phyloP scores from a whole-genome alignment of 2,797 vertebrate species.

The Chiloscyllium punctatum region DNA sequence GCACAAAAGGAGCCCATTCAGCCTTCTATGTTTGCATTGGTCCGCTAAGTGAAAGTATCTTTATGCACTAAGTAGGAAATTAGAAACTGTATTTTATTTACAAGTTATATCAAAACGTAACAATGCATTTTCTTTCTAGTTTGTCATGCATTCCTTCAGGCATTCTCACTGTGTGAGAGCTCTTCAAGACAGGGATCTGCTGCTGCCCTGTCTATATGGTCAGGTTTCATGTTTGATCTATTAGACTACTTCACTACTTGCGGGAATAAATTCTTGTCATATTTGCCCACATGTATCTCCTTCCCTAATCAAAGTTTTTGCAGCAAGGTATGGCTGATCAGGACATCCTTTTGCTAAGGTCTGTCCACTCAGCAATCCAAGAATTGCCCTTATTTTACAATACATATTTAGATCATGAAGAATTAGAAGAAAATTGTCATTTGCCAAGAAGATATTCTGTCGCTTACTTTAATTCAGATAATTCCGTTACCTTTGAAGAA shows the following conservation, averaged over 20 bases:
- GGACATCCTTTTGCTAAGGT: background rate
- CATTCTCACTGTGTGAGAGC: background rate
- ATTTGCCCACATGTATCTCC: background rate
- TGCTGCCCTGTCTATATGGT: background rate
- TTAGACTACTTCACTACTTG: background rate
- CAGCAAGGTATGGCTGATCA: background rate
- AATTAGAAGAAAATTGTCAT: background rate
- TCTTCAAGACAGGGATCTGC: background rate
- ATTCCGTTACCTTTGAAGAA: background rate
- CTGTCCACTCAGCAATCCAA: background rate
- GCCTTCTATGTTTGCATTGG: too few species aligned
- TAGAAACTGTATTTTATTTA: background rate
- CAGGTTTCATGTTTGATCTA: background rate
- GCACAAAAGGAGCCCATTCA: too few species aligned
- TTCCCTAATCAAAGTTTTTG: background rate
- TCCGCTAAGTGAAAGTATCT: background rate
- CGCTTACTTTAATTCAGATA: background rate
- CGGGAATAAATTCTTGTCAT: background rate
- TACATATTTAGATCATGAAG: background rate
- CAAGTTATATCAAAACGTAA: background rate
- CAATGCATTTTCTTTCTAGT: background rate
- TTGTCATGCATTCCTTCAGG: background rate
- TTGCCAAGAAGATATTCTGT: background rate
- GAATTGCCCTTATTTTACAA: background rate
- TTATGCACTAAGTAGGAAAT: background rate